A percentile compares a stretch with the other conserved stretches of the same genome.
phyloP scores from a whole-genome alignment of 2,797 vertebrate genomes.

The Alosa sapidissima region DNA sequence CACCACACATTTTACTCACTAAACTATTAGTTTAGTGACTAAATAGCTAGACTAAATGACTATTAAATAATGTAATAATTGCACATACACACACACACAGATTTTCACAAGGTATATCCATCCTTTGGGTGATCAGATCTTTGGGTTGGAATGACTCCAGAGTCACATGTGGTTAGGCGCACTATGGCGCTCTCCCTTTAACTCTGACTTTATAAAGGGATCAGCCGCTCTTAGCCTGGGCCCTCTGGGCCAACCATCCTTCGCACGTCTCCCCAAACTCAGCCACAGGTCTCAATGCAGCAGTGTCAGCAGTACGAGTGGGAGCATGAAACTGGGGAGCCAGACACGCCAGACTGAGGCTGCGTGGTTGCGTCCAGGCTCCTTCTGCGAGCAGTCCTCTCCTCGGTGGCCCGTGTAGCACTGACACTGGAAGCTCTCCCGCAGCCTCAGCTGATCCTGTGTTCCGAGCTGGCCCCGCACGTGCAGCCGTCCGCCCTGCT shows the following conservation, averaged over 20 bases:
- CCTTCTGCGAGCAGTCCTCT: slow-evolving; percentile 65
- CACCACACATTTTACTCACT: not conserved
- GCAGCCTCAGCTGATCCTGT: slow-evolving; percentile 62
- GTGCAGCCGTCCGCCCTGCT: slow-evolving; percentile 56
- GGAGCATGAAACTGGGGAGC: slow-evolving; percentile 65
- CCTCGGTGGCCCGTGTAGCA: slow-evolving; percentile 80
- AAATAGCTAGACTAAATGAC: not conserved
- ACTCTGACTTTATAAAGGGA: not conserved
- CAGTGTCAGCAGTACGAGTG: slow-evolving; percentile 64
- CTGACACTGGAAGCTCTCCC: slow-evolving; percentile 75
- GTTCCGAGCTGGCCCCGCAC: slow-evolving; percentile 61
- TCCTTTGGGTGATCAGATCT: not conserved
- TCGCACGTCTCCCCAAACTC: not conserved
- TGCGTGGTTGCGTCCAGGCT: slow-evolving; percentile 61
- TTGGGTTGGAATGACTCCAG: not conserved
- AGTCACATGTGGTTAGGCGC: not conserved
- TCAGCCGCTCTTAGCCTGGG: not conserved
- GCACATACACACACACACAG: not conserved
- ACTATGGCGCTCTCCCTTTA: not conserved
- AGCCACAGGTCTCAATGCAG: slow-evolving; percentile 60
- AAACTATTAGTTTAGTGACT: not conserved
- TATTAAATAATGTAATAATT: not conserved
- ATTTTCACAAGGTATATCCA: not conserved
- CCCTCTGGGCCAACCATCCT: not conserved
- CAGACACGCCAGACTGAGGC: slow-evolving; percentile 57